Percentiles rank a stretch among this genome's conserved stretches.
These are phyloP conservation scores for Archegozetes longisetosus DNA, from an alignment of 1,140 invertebrate species.

Conservation along the genomic window DNA sequence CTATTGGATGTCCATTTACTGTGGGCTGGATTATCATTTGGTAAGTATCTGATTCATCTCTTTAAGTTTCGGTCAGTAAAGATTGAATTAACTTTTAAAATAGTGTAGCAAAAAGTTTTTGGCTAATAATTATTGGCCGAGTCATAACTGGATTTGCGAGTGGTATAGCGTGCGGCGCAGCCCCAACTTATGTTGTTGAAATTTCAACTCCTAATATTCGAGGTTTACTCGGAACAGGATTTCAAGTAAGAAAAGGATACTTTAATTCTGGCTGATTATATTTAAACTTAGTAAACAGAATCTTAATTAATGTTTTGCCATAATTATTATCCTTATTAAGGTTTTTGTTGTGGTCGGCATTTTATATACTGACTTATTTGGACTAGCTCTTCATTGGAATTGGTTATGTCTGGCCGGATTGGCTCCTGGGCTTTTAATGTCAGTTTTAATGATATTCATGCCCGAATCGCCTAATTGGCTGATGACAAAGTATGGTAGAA, in stretches of 20 bases:
- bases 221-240: constrained; percentile 58
- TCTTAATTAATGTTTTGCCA: too few relatives aligned
- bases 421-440: constrained; percentile 4
- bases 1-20: constrained; percentile 48
- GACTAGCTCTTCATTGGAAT: constrained; percentile 6
- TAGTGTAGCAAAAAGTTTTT: constrained; percentile 34
- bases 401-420: not conserved
- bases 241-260: constrained; percentile 61
- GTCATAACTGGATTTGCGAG: constrained; percentile 44
- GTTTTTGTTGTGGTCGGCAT: not conserved
- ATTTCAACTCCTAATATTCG: constrained; percentile 65
- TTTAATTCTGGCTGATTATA: too few relatives aligned
- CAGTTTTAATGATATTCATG: constrained; percentile 6
- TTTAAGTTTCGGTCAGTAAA: not conserved
- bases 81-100: not conserved
- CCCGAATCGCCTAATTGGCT: constrained; percentile 13
- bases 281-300: too few relatives aligned
- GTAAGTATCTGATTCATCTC: constrained; percentile 23
- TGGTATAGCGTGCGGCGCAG: constrained; percentile 40
- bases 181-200: constrained; percentile 69
- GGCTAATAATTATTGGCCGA: constrained; percentile 42
- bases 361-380: not conserved
- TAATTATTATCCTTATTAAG: not conserved
- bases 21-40: constrained; percentile 57
- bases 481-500: not conserved